Evolutionary conservation across 2,797 vertebrate genomes (phyloP), one percentile per base, ranked within the genome.

Genomic region (Pogoniulus pusillus): DNA sequence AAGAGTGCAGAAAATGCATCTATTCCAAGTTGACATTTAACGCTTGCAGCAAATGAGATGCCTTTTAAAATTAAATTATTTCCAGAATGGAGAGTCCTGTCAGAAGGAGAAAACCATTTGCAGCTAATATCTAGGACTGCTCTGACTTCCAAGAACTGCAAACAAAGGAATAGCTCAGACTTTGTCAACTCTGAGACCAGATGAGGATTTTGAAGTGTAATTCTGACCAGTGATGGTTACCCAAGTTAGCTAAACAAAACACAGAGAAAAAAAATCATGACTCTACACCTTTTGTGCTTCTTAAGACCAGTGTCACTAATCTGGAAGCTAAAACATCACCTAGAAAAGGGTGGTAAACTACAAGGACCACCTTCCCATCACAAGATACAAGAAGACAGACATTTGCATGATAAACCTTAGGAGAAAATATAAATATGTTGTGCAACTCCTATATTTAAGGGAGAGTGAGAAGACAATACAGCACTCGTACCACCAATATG

Each of bases 231-330:
- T 35, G 35, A 58, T 16, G 49, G 45, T 41, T 63, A 82, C 16
- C 6, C 0, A 76, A 30, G 19, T 37, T 63, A 66, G 2, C 7
- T 60, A 75, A 75, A 41, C 5, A n/a, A 68, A 75, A 16, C 45
- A 16, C 7, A 53, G 11, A 19, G 35, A 24, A 57, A 70, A 24
- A 20, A 43, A n/a, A 0, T 16, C 1, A 43, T 1, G 1, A 5
- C 10, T 8, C 79, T 72, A 34, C 5, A 18, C 22, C 2, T 53
- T 23, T 26, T 37, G 22, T 23, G 10, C 18, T 87, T 72, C 51
- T 60, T 2, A 1, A 73, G 7, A 18, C 62, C 19, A 75, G 24
- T 35, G 70, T 80, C 24, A 18, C 16, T 53, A 24, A 58, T 24
- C 23, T 45, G 45, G 9, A 90, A 71, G 26, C 16, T 75, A 41